phyloP scores from a whole-genome alignment of 2,888 invertebrate species.

The Gari tellinella region DNA sequence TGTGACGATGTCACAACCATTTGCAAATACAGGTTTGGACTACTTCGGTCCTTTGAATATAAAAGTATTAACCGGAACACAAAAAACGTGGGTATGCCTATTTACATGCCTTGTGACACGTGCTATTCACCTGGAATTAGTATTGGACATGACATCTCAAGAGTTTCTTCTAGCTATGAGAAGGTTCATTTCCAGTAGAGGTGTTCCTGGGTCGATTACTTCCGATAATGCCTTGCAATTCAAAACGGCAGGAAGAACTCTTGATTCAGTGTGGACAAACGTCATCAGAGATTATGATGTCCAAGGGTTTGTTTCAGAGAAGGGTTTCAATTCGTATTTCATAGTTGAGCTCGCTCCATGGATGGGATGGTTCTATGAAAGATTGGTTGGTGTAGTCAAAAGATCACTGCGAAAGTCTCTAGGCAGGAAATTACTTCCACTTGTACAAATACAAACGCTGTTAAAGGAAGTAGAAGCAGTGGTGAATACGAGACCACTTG shows the following conservation, averaged over 20 bases:
- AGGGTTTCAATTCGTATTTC: slow-evolving; percentile 6
- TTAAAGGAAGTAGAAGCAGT: too few relatives aligned
- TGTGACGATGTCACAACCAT: slow-evolving; percentile 5
- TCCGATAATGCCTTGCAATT: slow-evolving; percentile 18
- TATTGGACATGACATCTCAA: slow-evolving; percentile 12
- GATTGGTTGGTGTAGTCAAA: too few relatives aligned
- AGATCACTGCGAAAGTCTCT: too few relatives aligned
- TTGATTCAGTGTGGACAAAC: slow-evolving; percentile 2
- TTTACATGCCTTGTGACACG: slow-evolving; percentile 3
- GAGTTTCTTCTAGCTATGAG: slow-evolving; percentile 18
- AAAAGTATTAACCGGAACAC: not conserved
- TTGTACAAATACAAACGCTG: too few relatives aligned
- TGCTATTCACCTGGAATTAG: slow-evolving; percentile 18
- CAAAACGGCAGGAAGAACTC: slow-evolving; percentile 9
- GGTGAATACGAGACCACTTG: too few relatives aligned
- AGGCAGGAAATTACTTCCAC: too few relatives aligned
- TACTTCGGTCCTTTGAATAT: slow-evolving; percentile 13
- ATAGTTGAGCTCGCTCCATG: not conserved
- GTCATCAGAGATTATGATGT: slow-evolving; percentile 10
- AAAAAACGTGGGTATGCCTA: slow-evolving; percentile 24
- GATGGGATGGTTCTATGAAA: too few relatives aligned
- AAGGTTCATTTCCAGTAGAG: slow-evolving; percentile 18
- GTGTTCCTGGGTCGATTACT: slow-evolving; percentile 14
- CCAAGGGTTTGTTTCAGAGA: slow-evolving; percentile 3
- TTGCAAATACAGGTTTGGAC: slow-evolving; percentile 16